Evolutionary conservation across 2,888 invertebrate species (phyloP).

Genomic region (Fragum whitleyi): DNA sequence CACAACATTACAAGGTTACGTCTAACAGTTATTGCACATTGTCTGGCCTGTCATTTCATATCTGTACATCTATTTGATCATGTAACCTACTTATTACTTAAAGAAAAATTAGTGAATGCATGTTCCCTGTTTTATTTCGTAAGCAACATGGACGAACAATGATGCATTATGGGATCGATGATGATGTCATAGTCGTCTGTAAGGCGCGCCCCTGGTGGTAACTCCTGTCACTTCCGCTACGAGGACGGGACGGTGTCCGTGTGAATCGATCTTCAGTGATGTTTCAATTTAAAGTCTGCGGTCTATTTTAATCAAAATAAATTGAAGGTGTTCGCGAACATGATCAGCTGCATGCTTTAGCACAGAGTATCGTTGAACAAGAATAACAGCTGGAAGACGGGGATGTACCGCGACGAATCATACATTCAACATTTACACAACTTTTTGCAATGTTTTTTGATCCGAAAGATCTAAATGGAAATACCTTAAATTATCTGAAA

Average conservation of each 20-base stretch:
- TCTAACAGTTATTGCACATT: slow-evolving; percentile 60
- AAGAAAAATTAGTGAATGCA: slow-evolving; percentile 16
- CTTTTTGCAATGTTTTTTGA: slow-evolving; percentile 64
- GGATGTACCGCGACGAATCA: slow-evolving; percentile 51
- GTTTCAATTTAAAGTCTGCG: neutral
- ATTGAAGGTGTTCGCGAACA: slow-evolving; percentile 36
- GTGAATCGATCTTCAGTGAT: neutral
- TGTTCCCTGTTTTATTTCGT: slow-evolving; percentile 32
- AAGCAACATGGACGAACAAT: slow-evolving; percentile 45
- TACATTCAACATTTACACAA: slow-evolving; percentile 65
- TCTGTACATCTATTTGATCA: slow-evolving; percentile 32
- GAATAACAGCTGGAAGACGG: slow-evolving; percentile 44
- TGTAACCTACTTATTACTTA: neutral
- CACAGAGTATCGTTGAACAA: slow-evolving; percentile 40
- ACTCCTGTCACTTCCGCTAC: neutral
- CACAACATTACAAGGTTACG: slow-evolving; percentile 51
- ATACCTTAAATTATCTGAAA: slow-evolving; percentile 53
- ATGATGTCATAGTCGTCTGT: slow-evolving; percentile 45
- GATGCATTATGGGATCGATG: slow-evolving; percentile 52
- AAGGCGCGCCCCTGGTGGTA: slow-evolving; percentile 20
- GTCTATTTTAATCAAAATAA: neutral
- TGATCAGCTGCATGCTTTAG: slow-evolving; percentile 25
- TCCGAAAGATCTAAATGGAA: slow-evolving; percentile 69
- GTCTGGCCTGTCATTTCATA: slow-evolving; percentile 41
- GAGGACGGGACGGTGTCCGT: slow-evolving; percentile 3